phyloP scores from a whole-genome alignment of 1,140 invertebrate genomes.

The Aphaenogaster floridana region DNA sequence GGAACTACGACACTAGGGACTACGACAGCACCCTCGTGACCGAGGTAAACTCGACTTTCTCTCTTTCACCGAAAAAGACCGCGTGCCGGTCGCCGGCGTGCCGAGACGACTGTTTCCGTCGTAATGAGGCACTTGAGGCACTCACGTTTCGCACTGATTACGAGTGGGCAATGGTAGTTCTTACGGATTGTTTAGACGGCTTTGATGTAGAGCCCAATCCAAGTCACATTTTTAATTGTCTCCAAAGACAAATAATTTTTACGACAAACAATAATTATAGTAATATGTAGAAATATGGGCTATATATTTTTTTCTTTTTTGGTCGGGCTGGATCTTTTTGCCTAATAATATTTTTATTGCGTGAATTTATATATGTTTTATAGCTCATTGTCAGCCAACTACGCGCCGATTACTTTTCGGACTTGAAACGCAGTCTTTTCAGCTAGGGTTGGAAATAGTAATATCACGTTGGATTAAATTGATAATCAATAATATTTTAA shows the following conservation, averaged over 20 bases:
- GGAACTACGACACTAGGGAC: slow-evolving; percentile 87
- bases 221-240: not conserved
- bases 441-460: too few relatives aligned
- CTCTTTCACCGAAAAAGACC: slow-evolving; percentile 52
- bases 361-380: too few relatives aligned
- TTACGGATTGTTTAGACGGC: not conserved
- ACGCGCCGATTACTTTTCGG: too few relatives aligned
- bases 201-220: not conserved
- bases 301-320: too few relatives aligned
- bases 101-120: not conserved
- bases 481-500: too few relatives aligned
- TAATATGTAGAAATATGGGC: too few relatives aligned
- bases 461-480: too few relatives aligned
- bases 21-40: slow-evolving; percentile 88
- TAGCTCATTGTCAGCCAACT: too few relatives aligned
- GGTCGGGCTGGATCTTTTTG: too few relatives aligned
- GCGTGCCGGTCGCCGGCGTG: not conserved
- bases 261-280: not conserved
- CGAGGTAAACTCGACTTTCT: slow-evolving; percentile 86
- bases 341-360: too few relatives aligned
- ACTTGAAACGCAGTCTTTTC: too few relatives aligned
- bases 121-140: slow-evolving; percentile 29
- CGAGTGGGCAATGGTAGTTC: slow-evolving; percentile 36
- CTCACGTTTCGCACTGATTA: slow-evolving; percentile 28
- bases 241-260: not conserved